phyloP scores from a whole-genome alignment of 2,797 vertebrate genomes.

The Periparus ater region DNA sequence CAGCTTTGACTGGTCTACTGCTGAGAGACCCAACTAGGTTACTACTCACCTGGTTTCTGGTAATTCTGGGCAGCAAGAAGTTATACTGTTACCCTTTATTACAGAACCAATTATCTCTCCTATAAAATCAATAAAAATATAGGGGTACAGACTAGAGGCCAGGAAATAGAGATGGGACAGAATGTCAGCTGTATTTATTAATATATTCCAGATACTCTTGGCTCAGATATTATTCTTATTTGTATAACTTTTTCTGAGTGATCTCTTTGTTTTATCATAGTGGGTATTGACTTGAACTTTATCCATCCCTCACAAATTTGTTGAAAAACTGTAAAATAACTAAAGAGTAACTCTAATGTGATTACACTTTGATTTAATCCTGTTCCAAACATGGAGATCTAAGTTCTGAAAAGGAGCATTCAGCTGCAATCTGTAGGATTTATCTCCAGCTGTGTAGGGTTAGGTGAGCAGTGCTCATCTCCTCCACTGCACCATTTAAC shows the following conservation, averaged over 20 bases:
- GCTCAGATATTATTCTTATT: not conserved
- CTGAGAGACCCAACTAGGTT: not conserved
- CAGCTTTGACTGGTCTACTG: not conserved
- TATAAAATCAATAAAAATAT: not conserved
- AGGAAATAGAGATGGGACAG: not conserved
- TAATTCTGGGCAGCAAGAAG: not conserved
- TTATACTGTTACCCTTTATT: not conserved
- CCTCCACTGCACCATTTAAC: not conserved
- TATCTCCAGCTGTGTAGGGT: not conserved
- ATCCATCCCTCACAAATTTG: not conserved
- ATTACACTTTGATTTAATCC: not conserved
- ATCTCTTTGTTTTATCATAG: not conserved
- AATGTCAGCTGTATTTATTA: not conserved
- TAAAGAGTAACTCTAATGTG: not conserved
- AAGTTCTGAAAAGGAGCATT: not conserved
- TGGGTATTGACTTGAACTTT: not conserved
- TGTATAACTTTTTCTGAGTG: not conserved
- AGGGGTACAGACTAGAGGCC: not conserved
- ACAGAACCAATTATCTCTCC: not conserved
- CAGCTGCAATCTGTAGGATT: not conserved
- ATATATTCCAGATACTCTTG: not conserved
- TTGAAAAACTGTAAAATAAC: not conserved
- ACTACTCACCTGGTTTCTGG: not conserved
- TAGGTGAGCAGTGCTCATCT: not conserved
- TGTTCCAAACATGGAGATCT: not conserved